These are phyloP conservation scores for Octomys mimax DNA, from an alignment of 2,797 vertebrate genomes.

Conservation along the genomic window DNA sequence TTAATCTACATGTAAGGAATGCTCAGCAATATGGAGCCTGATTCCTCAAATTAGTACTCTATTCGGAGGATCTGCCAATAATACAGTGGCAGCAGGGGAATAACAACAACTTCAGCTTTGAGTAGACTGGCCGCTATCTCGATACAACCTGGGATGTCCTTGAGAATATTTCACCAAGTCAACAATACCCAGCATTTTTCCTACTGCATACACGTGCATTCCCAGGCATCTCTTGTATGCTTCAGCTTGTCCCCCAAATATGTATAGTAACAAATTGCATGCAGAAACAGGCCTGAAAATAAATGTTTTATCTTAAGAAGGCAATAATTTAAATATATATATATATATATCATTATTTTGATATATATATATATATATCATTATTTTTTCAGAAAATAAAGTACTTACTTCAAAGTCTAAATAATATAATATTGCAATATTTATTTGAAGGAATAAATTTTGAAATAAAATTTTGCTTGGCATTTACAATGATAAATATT, in stretches of 20 bases:
- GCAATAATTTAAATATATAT: not conserved
- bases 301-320: not conserved
- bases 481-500: not conserved
- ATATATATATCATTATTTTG: too few species aligned
- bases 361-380: not conserved
- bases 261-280: not conserved
- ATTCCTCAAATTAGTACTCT: not conserved
- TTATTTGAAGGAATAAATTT: not conserved
- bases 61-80: not conserved
- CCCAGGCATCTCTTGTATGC: not conserved
- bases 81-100: not conserved
- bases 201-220: not conserved
- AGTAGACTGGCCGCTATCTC: not conserved
- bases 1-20: not conserved
- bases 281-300: not conserved
- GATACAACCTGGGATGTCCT: not conserved
- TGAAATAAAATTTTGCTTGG: not conserved
- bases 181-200: not conserved
- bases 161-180: not conserved
- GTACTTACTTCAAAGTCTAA: not conserved
- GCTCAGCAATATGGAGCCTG: not conserved
- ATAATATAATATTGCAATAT: not conserved
- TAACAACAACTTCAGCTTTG: not conserved
- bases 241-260: not conserved
- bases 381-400: slow-evolving; percentile 22